phyloP scores from a whole-genome alignment of 1,140 invertebrate genomes.

The Drosophila micromelanica region DNA sequence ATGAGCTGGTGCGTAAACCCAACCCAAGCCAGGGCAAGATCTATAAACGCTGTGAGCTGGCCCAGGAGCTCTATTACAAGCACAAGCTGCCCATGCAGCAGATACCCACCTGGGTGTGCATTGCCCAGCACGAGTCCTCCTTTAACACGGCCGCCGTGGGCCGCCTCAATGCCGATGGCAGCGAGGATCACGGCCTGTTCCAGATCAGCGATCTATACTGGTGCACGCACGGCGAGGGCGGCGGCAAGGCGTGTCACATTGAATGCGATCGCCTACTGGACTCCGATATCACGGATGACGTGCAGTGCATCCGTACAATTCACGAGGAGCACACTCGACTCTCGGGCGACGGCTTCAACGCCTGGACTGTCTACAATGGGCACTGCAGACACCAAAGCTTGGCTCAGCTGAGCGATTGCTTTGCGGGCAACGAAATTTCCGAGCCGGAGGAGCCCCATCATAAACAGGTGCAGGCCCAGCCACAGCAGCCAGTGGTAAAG shows the following conservation, averaged over 20 bases:
- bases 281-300: constrained; percentile 88
- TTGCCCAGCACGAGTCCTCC: constrained; percentile 88
- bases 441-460: constrained; percentile 26
- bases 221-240: constrained; percentile 86
- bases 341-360: constrained; percentile 88
- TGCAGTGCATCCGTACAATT: constrained; percentile 87
- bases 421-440: constrained; percentile 58
- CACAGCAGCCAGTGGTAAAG: background rate
- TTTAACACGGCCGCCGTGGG: constrained; percentile 88
- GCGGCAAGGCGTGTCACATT: constrained; percentile 87
- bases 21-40: constrained; percentile 85
- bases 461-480: constrained; percentile 10
- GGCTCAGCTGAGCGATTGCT: constrained; percentile 43
- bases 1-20: background rate
- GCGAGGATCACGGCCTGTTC: constrained; percentile 89
- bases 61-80: constrained; percentile 86
- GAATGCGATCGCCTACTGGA: constrained; percentile 86
- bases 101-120: constrained; percentile 90
- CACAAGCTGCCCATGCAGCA: constrained; percentile 86
- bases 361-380: constrained; percentile 85
- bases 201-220: constrained; percentile 90
- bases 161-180: constrained; percentile 85
- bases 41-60: constrained; percentile 88
- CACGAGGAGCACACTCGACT: constrained; percentile 86
- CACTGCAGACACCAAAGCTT: constrained; percentile 37